These are phyloP conservation scores for Mesopsocus fuscifrons DNA, from an alignment of 2,888 invertebrate species.

Conservation along the genomic window DNA sequence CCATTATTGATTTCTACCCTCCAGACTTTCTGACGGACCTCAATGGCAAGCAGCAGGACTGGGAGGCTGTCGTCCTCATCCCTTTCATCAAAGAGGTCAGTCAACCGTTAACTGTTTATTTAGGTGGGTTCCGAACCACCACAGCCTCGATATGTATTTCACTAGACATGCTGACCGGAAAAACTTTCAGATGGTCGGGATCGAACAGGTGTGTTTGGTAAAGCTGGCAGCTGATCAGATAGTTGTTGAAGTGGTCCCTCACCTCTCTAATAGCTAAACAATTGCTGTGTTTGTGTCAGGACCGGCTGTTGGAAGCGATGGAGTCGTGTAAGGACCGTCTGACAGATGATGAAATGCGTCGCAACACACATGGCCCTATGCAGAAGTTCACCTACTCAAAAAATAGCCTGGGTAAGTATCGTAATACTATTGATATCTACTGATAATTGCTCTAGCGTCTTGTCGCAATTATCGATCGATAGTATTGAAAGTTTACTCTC, in stretches of 20 bases:
- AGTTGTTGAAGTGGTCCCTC: too few relatives aligned
- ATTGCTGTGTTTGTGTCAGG: too few relatives aligned
- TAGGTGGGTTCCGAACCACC: not conserved
- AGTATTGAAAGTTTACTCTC: too few relatives aligned
- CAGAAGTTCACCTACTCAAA: conserved; percentile 48
- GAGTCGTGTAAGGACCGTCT: conserved; percentile 41
- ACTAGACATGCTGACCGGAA: too few relatives aligned
- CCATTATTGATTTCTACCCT: conserved; percentile 84
- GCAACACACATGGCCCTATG: conserved; percentile 82
- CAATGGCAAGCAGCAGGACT: conserved; percentile 89
- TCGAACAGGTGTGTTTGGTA: too few relatives aligned
- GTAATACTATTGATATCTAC: too few relatives aligned
- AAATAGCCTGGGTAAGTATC: conserved; percentile 33
- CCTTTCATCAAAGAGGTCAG: conserved; percentile 75
- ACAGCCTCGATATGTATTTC: too few relatives aligned
- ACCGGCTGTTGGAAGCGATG: conserved; percentile 57
- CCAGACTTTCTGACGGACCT: conserved; percentile 78
- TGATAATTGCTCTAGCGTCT: not conserved
- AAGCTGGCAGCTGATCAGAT: too few relatives aligned
- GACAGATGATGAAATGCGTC: conserved; percentile 43
- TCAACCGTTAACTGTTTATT: conserved; percentile 11
- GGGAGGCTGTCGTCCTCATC: conserved; percentile 89
- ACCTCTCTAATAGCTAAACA: too few relatives aligned
- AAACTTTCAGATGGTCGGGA: too few relatives aligned
- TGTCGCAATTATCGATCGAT: too few relatives aligned